Evolutionary conservation across 1,140 invertebrate species (phyloP), one percentile per base, ranked within the genome.

Genomic region (Drosophila obscura): DNA sequence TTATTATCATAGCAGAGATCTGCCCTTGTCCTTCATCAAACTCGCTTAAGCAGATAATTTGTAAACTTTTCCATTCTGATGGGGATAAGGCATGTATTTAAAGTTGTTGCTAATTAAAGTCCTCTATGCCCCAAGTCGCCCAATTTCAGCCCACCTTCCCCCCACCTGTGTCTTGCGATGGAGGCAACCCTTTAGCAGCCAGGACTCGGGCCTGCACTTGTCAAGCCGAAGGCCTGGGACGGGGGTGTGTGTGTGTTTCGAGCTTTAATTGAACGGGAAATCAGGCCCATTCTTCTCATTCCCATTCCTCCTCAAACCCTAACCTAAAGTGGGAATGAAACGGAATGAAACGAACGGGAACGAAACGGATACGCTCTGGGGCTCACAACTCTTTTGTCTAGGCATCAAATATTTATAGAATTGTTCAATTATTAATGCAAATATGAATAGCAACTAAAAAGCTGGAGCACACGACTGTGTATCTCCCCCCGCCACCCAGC

Each of bases 361-460:
- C 26, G 41, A 66, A 50, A 51, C 58, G 56, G 35, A 50, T 61
- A 64, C 22, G 56, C 69, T 51, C 19, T 39, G 46, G 48, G 39
- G 61, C 66, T 63, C 74, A 63, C 83, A 88, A 87, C 83, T 87
- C 83, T 87, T 87, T 88, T 82, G 78, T 88, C 79, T 88, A 83
- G 73, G 45, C 72, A 88, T 87, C 83, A 87, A 87, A 87, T 52
- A 87, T 87, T 78, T 73, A 87, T 87, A 67, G 83, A 88, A 80
- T 60, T 61, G 61, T 62, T 87, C 64, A 82, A 88, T 87, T 88
- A 87, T 87, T 87, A 73, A 87, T 83, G 77, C 75, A 87, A 87
- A 87, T 87, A 87, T 87, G 83, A 87, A 87, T 87, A 88, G 83
- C 83, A 87, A 87, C 83, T 85, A 85, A 85, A 85, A 81, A 76